Conservation (phyloP, 2,888 invertebrate genomes). For the Ophion ventricosus region DNA sequence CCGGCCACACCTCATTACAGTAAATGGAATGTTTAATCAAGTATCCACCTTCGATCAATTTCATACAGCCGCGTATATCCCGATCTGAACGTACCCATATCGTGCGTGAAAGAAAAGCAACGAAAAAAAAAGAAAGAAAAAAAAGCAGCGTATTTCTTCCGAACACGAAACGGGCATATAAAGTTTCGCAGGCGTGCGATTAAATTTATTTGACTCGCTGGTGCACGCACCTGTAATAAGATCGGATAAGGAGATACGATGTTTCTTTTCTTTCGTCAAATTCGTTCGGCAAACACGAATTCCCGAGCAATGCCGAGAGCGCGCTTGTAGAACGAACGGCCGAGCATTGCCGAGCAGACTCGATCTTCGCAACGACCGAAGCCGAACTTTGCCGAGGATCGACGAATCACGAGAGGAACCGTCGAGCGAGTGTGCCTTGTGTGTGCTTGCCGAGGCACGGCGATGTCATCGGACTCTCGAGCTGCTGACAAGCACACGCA, state of each 20-base stretch:
- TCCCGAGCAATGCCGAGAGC: constrained; percentile 26
- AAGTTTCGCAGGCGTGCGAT: not conserved
- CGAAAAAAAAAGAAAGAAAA: too few relatives aligned
- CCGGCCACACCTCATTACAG: too few relatives aligned
- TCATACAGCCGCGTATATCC: too few relatives aligned
- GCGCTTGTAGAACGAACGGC: not conserved
- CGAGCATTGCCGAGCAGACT: constrained; percentile 24
- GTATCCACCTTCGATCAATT: too few relatives aligned
- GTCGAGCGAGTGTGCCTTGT: not conserved
- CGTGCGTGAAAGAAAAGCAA: too few relatives aligned
- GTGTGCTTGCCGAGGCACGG: constrained; percentile 27
- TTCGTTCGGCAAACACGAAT: constrained; percentile 29
- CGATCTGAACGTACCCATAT: too few relatives aligned
- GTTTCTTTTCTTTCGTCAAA: constrained; percentile 22
- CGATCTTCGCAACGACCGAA: constrained; percentile 11
- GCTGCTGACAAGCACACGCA: constrained; percentile 54
- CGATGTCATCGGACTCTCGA: constrained; percentile 62
- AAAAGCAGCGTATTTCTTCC: too few relatives aligned
- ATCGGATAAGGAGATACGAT: constrained; percentile 34
- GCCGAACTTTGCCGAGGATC: constrained; percentile 22
- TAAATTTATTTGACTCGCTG: constrained; percentile 7
- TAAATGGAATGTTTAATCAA: too few relatives aligned
- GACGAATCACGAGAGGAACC: constrained; percentile 10
- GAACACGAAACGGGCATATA: too few relatives aligned
- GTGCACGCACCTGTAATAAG: constrained; percentile 39